A percentile compares a stretch with the other conserved stretches of the same genome.
Evolutionary conservation across 2,888 invertebrate species (phyloP).

Genomic region (Sinhomidia bicolor): DNA sequence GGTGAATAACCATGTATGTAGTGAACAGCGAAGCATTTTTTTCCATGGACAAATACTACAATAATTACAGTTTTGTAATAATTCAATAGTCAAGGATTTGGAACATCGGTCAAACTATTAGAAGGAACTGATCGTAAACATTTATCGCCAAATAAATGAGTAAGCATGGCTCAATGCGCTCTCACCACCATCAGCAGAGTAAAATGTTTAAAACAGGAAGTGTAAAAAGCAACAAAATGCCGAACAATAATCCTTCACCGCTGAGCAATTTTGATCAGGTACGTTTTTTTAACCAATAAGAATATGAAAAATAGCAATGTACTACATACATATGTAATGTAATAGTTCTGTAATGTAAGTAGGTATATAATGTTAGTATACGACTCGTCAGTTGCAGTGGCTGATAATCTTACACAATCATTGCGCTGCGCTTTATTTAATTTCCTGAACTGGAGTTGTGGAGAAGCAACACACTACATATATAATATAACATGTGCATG

Average conservation of each 20-base stretch:
- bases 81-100: too few relatives aligned
- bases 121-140: not conserved
- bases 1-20: too few relatives aligned
- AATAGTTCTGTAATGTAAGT: too few relatives aligned
- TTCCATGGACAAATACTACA: too few relatives aligned
- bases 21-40: too few relatives aligned
- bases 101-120: not conserved
- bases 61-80: too few relatives aligned
- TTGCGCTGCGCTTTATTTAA: not conserved
- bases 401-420: too few relatives aligned
- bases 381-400: too few relatives aligned
- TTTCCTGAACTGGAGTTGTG: slow-evolving; percentile 21
- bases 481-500: too few relatives aligned
- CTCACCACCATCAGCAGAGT: slow-evolving; percentile 18
- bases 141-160: slow-evolving; percentile 37
- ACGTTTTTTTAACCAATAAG: not conserved
- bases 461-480: too few relatives aligned
- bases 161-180: slow-evolving; percentile 45
- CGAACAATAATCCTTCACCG: slow-evolving; percentile 67
- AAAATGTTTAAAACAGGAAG: slow-evolving; percentile 40
- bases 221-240: slow-evolving; percentile 43
- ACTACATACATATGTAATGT: not conserved
- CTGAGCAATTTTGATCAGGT: slow-evolving; percentile 67
- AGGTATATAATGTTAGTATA: too few relatives aligned
- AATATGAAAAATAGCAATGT: not conserved